Conservation (phyloP, 2,113 vertebrate genomes). For the Sisor rabdophorus region DNA sequence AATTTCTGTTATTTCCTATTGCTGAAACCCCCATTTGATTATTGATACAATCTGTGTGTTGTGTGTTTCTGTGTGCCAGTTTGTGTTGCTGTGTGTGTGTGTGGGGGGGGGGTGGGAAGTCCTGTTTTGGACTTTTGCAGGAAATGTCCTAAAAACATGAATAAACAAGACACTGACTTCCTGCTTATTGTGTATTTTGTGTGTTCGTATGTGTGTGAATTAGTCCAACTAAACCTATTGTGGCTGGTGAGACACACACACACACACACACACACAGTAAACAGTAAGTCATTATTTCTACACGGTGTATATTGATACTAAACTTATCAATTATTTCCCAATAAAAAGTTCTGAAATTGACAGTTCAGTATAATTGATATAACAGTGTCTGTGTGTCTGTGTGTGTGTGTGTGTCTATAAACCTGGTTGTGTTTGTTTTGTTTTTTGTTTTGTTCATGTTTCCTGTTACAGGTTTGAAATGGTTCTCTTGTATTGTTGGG, state of each 20-base stretch:
- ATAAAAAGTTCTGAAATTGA: background rate
- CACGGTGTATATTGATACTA: too few species aligned
- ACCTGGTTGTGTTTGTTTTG: too few species aligned
- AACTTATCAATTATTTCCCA: background rate
- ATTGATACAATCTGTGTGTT: background rate
- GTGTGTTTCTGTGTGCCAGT: too few species aligned
- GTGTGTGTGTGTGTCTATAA: too few species aligned
- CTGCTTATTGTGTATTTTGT: conserved; percentile 39
- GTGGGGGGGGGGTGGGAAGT: background rate
- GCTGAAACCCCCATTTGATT: background rate
- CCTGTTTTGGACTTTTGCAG: conserved; percentile 14
- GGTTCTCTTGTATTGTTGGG: too few species aligned
- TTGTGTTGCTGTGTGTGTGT: too few species aligned
- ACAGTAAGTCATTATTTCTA: background rate
- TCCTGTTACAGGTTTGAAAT: too few species aligned
- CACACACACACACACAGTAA: background rate
- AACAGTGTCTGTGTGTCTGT: too few species aligned
- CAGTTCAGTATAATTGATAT: too few species aligned
- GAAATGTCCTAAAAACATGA: background rate
- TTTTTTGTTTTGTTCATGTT: too few species aligned
- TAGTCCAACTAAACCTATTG: conserved; percentile 30
- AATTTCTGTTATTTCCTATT: background rate
- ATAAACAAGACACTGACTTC: conserved; percentile 37
- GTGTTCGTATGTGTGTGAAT: conserved; percentile 26
- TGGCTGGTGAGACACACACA: conserved; percentile 35